Evolutionary conservation across 2,797 vertebrate genomes (phyloP).

Genomic region (Sebastiscus albofasciatus): DNA sequence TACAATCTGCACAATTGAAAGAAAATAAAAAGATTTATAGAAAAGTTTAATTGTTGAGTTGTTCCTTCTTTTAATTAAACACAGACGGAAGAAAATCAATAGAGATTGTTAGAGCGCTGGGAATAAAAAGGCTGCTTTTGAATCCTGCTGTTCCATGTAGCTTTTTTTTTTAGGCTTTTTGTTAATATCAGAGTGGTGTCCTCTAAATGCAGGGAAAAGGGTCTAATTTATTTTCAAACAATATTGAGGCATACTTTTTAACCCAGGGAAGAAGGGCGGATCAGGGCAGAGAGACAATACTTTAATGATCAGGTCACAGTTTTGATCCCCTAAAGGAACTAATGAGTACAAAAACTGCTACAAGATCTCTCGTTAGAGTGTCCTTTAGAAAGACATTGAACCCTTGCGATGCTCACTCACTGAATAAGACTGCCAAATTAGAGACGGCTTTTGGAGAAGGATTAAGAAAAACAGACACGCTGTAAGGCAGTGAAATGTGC

Average conservation of each 20-base stretch:
- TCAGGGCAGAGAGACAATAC: not conserved
- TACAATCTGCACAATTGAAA: not conserved
- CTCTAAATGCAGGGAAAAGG: slow-evolving; percentile 3
- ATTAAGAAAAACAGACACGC: not conserved
- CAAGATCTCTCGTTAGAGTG: slow-evolving; percentile 17
- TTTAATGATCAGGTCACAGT: slow-evolving; percentile 3
- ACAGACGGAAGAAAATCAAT: not conserved
- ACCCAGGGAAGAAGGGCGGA: not conserved
- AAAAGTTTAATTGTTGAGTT: not conserved
- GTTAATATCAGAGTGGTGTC: not conserved
- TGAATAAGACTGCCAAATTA: slow-evolving; percentile 17
- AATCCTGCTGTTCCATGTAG: not conserved
- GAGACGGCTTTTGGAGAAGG: not conserved
- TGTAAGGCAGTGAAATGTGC: slow-evolving; percentile 1
- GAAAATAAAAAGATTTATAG: not conserved
- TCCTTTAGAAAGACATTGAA: slow-evolving; percentile 5
- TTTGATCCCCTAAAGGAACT: slow-evolving; percentile 26
- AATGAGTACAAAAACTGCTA: slow-evolving; percentile 23
- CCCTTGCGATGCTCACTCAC: not conserved
- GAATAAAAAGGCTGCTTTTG: not conserved
- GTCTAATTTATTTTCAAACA: not conserved
- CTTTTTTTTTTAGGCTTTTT: not conserved
- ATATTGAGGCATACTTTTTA: not conserved
- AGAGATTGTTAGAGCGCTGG: not conserved
- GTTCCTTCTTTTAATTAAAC: slow-evolving; percentile 1